Conservation (phyloP, 2,888 invertebrate genomes). For the Oithona nana region DNA sequence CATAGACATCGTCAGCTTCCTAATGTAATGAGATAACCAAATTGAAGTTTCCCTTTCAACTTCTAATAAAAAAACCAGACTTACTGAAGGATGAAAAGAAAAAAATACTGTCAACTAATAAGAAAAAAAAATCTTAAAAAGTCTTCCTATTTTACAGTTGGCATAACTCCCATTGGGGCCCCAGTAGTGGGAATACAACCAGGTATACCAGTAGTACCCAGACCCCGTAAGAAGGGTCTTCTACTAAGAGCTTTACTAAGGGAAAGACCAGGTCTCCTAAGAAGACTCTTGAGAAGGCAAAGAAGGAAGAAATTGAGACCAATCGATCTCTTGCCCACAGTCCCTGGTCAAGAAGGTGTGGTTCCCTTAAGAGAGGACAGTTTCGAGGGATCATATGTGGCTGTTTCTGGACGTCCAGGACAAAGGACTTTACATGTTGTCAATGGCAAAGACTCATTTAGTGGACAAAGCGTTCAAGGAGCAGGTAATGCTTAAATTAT, state of each 20-base stretch:
- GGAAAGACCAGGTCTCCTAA: neutral
- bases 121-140: too few species aligned
- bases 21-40: too few species aligned
- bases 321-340: neutral
- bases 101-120: neutral
- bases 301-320: neutral
- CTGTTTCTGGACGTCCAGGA: conserved; percentile 1
- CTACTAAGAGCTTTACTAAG: neutral
- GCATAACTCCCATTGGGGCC: neutral
- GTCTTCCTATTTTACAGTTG: too few species aligned
- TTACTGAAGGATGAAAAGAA: neutral
- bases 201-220: neutral
- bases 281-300: neutral
- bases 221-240: neutral
- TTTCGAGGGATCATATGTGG: conserved; percentile 1
- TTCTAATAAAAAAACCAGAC: too few species aligned
- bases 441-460: neutral
- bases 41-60: too few species aligned
- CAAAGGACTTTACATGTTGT: neutral
- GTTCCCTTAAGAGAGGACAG: neutral
- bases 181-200: neutral
- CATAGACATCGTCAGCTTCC: too few species aligned
- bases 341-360: neutral
- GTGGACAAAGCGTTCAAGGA: neutral
- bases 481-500: neutral